Evolutionary conservation across 2,888 invertebrate species (phyloP).

Genomic region (Caenorhabditis sp.): DNA sequence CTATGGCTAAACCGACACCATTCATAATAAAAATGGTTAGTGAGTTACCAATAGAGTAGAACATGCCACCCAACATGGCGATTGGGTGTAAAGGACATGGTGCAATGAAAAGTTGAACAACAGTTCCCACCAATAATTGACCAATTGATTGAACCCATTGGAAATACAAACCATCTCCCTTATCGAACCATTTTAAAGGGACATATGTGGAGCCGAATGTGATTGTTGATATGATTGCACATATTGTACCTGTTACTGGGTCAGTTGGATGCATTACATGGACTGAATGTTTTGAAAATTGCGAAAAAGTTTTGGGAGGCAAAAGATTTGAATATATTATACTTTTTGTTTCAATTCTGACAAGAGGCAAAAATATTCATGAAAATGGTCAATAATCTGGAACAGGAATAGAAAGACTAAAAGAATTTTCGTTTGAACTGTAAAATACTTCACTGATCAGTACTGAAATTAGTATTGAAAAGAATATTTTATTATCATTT

Average conservation of each 20-base stretch:
- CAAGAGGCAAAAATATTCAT: too few species aligned
- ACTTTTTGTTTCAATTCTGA: not conserved
- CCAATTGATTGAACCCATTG: conserved; percentile 55
- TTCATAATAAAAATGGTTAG: conserved; percentile 51
- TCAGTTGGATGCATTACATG: not conserved
- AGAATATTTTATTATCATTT: too few species aligned
- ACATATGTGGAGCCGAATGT: conserved; percentile 53
- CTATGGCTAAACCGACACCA: conserved; percentile 53
- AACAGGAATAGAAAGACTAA: too few species aligned
- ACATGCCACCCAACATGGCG: conserved; percentile 46
- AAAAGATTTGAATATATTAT: not conserved
- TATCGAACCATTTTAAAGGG: conserved; percentile 53
- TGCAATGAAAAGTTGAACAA: not conserved
- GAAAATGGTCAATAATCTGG: too few species aligned
- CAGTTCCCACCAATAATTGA: conserved; percentile 39
- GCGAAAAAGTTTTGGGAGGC: not conserved
- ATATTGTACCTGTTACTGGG: conserved; percentile 31
- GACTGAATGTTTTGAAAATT: not conserved
- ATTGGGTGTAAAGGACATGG: conserved; percentile 37
- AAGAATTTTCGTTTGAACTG: too few species aligned
- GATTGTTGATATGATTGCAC: conserved; percentile 40
- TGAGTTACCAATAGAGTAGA: conserved; percentile 49
- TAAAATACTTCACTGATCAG: too few species aligned
- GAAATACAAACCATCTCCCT: conserved; percentile 54
- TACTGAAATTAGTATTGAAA: too few species aligned